These are phyloP conservation scores for Mylabris phalerata DNA, from an alignment of 1,140 invertebrate species.

Conservation along the genomic window DNA sequence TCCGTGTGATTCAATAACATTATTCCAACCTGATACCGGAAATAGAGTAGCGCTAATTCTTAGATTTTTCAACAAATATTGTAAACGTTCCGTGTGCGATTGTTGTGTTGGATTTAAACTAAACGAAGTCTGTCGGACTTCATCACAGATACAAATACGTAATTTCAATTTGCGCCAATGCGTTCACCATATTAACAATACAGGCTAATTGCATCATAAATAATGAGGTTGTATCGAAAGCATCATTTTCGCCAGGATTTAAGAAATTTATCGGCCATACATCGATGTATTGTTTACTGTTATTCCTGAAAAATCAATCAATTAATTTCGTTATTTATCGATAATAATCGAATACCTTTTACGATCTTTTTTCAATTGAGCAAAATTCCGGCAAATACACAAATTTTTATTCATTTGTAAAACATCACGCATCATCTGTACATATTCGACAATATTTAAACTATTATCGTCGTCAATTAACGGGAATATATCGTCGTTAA, in stretches of 20 bases:
- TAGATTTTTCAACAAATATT: constrained; percentile 53
- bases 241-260: constrained; percentile 63
- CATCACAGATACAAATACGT: constrained; percentile 75
- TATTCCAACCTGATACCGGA: constrained; percentile 42
- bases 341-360: background rate
- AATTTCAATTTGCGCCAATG: constrained; percentile 76
- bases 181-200: constrained; percentile 88
- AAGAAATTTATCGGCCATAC: constrained; percentile 95
- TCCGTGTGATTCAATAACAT: constrained; percentile 32
- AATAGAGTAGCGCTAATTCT: constrained; percentile 58
- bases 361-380: constrained; percentile 67
- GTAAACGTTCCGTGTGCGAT: constrained; percentile 46
- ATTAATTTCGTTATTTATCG: too few relatives aligned
- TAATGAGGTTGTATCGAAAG: constrained; percentile 79
- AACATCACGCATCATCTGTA: constrained; percentile 80
- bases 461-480: constrained; percentile 34
- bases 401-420: constrained; percentile 92
- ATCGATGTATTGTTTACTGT: constrained; percentile 77
- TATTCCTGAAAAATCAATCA: constrained; percentile 39
- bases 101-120: constrained; percentile 40
- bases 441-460: constrained; percentile 65
- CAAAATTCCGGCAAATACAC: constrained; percentile 88
- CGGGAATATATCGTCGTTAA: constrained; percentile 42
- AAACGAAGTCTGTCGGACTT: constrained; percentile 45
- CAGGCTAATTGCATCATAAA: constrained; percentile 97